Conservation (phyloP, 2,113 vertebrate species). For the Xenotilapia leptura region DNA sequence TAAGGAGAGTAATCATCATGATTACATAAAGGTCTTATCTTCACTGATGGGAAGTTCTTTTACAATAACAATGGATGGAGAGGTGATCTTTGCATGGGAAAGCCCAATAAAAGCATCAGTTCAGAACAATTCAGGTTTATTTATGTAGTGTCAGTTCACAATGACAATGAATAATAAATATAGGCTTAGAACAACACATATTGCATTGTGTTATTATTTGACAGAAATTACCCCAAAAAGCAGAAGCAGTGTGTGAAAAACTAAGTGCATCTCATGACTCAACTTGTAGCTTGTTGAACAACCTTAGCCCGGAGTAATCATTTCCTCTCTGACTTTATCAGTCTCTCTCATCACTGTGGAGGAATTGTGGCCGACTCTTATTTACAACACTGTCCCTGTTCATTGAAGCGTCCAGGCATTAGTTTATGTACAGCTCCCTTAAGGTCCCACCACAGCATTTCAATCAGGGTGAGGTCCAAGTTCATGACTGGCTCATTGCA, state of each 20-base stretch:
- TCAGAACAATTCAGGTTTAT: neutral
- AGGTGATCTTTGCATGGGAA: slow-evolving; percentile 16
- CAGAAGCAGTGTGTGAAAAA: neutral
- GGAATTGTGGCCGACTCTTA: neutral
- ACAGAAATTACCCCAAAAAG: neutral
- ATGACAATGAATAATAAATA: neutral
- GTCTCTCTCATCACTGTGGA: neutral
- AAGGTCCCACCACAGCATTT: neutral
- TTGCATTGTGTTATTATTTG: neutral
- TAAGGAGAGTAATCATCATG: neutral
- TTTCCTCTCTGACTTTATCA: neutral
- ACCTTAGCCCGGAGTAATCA: neutral
- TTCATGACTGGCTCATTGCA: neutral
- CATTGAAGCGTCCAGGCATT: neutral
- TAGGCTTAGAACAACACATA: neutral
- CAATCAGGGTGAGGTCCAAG: neutral
- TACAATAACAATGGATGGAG: neutral
- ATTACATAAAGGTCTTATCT: neutral
- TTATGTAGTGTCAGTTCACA: neutral
- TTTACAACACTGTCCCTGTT: neutral
- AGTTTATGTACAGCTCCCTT: neutral
- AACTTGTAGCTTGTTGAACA: neutral
- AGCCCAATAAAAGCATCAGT: neutral
- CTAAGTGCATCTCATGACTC: neutral
- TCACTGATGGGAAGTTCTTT: neutral